Base-by-base conservation (phyloP, 2,797 vertebrate species). In the Natrix natrix region DNA sequence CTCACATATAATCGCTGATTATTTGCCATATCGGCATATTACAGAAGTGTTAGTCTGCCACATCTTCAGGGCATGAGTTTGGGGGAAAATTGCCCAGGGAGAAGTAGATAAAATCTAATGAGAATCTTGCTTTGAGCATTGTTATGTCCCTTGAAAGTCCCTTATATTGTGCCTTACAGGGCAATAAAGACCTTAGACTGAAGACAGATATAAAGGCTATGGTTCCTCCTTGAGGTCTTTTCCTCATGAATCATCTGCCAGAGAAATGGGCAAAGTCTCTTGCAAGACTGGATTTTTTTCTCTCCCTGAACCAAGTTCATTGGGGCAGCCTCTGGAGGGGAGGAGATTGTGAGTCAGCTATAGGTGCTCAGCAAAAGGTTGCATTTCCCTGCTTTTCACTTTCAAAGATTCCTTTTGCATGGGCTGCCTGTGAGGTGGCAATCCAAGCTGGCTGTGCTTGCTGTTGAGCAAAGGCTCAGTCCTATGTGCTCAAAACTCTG, bases 281-380 rank as follows among this genome's bases (percentile, higher is more conserved):
- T 66, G 93, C 89, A 91, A 92, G 86, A 60, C n/a, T 74, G 87
- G 92, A 55, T 20, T 92, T 92, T 93, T 91, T 54, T 69, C 56
- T 11, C 20, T 66, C 28, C 54, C 83, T 52, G 56, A 57, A 61
- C 37, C 90, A 69, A 55, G 74, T 93, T 88, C 56, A 91, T 60
- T 61, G 66, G 88, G 89, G 66, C 86, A 52, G 37, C 48, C 37
- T 59, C 26, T 2, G 5, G 57, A 61, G 48, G 3, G 63, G 56
- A 61, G 37, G 86, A 48, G 17, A 48, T 63, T 0, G 20, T 86
- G 90, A 94, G 28, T 89, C 87, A 55, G 59, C 52, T 52, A 3
- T 63, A 66, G 90, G 37, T 61, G 60, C 10, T 10, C 87, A 74
- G 60, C 89, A 61, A 92, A 74, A 92, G n/a, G 24, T 63, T n/a